Conservation (phyloP, 2,797 vertebrate genomes). For the Periparus ater region DNA sequence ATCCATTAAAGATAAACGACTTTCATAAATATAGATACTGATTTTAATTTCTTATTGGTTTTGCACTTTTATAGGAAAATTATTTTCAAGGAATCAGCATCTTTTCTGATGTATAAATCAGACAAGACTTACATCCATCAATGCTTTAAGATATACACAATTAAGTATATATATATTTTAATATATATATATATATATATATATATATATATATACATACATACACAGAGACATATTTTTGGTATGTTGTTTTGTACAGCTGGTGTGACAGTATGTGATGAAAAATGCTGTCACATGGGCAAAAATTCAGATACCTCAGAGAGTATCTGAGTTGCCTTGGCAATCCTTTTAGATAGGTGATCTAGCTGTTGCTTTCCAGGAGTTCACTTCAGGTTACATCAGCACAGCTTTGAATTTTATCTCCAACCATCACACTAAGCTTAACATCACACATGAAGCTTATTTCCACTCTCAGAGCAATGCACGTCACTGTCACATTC, state of each 20-base stretch:
- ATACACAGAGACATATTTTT: not conserved
- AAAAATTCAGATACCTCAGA: not conserved
- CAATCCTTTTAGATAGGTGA: not conserved
- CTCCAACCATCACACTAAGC: fast-evolving
- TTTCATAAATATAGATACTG: not conserved
- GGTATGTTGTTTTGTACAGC: not conserved
- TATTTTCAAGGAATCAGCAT: not conserved
- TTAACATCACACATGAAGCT: not conserved
- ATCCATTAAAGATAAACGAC: not conserved
- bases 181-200: not conserved
- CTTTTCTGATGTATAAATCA: not conserved
- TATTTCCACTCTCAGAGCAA: not conserved
- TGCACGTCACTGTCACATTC: not conserved
- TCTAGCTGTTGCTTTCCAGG: not conserved
- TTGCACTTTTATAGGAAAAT: not conserved
- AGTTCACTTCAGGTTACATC: not conserved
- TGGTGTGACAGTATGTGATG: not conserved
- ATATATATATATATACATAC: not conserved
- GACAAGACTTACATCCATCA: not conserved
- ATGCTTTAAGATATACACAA: not conserved
- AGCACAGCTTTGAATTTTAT: not conserved
- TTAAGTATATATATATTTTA: not conserved
- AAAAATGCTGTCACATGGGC: not conserved
- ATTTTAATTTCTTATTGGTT: not conserved
- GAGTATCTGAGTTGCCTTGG: not conserved